These are phyloP conservation scores for Heliconius melpomene DNA, from an alignment of 1,140 invertebrate genomes.

Conservation along the genomic window DNA sequence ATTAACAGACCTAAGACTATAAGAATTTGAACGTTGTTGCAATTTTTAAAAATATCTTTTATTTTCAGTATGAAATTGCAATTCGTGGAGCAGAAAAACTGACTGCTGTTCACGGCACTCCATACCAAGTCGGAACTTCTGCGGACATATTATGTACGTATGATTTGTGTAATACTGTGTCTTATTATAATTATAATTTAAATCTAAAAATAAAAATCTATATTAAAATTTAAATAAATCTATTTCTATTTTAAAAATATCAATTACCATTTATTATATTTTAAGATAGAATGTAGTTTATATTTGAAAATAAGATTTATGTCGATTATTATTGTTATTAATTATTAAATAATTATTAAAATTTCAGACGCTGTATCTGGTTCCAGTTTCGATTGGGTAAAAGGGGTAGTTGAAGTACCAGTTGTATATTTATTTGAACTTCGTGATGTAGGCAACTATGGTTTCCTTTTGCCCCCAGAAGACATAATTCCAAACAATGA, in stretches of 20 bases:
- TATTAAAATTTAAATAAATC: too few relatives aligned
- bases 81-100: constrained; percentile 7
- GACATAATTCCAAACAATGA: constrained; percentile 87
- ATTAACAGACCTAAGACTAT: too few relatives aligned
- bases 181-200: too few relatives aligned
- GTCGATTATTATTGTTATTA: too few relatives aligned
- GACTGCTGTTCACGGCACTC: not conserved
- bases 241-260: too few relatives aligned
- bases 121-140: constrained; percentile 2
- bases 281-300: too few relatives aligned
- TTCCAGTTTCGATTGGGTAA: constrained; percentile 88
- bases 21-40: too few relatives aligned
- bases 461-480: constrained; percentile 88
- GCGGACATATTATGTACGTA: constrained; percentile 10
- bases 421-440: constrained; percentile 86
- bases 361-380: constrained; percentile 72
- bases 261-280: too few relatives aligned
- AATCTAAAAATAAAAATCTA: too few relatives aligned
- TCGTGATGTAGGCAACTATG: constrained; percentile 86
- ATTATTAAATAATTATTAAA: too few relatives aligned
- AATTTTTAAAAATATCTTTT: not conserved
- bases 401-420: constrained; percentile 83
- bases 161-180: too few relatives aligned
- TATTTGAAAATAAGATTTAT: too few relatives aligned
- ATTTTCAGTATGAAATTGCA: constrained; percentile 16